Evolutionary conservation across 2,113 vertebrate species (phyloP).

Genomic region (Anolis sagrei): DNA sequence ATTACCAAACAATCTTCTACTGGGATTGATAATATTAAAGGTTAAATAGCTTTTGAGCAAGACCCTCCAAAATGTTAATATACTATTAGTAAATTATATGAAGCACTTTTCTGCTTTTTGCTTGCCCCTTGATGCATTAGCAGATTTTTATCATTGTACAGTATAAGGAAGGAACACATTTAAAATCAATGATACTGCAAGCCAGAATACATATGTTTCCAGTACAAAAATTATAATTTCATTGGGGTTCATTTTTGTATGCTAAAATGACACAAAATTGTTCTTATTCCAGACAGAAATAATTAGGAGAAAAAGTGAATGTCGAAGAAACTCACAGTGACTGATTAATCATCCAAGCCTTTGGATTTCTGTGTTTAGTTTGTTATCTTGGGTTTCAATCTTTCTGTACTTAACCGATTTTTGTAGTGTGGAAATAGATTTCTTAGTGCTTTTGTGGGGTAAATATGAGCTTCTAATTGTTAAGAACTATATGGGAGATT

Average conservation of each 20-base stretch:
- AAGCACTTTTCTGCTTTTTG: background rate
- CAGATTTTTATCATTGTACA: background rate
- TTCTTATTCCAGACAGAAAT: too few relatives aligned
- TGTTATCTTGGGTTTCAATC: background rate
- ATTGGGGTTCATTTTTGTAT: background rate
- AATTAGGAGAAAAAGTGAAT: too few relatives aligned
- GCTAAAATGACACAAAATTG: background rate
- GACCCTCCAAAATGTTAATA: background rate
- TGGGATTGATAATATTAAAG: conserved; percentile 5
- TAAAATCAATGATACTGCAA: background rate
- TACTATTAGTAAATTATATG: background rate
- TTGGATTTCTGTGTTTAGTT: background rate
- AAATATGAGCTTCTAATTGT: background rate
- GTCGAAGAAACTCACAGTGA: background rate
- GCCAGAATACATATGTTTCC: too few relatives aligned
- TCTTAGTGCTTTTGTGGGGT: background rate
- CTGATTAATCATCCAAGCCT: background rate
- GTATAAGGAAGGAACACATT: background rate
- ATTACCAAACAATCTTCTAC: conserved; percentile 5
- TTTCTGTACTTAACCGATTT: background rate
- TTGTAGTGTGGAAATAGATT: background rate
- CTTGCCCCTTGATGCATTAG: background rate
- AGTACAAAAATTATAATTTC: too few relatives aligned
- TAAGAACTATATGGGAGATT: background rate
- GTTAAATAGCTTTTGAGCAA: background rate